A percentile compares a stretch with the other conserved stretches of the same genome.
phyloP scores from a whole-genome alignment of 2,113 vertebrate genomes.

The Morone chrysops region DNA sequence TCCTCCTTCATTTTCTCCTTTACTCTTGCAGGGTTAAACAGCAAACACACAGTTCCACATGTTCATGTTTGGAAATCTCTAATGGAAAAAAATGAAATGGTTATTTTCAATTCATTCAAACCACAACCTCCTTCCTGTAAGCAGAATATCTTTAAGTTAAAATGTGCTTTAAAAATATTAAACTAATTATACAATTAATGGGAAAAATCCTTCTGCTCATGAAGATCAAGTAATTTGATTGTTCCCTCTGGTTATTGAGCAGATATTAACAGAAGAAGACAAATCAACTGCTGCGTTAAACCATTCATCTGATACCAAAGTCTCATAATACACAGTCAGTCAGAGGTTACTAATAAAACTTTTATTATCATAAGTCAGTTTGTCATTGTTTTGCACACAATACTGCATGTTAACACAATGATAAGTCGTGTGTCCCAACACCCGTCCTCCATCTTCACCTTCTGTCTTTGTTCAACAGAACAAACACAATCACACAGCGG shows the following conservation, averaged over 20 bases:
- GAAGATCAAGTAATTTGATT: too few relatives aligned
- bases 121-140: neutral
- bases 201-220: too few relatives aligned
- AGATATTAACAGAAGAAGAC: too few relatives aligned
- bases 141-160: too few relatives aligned
- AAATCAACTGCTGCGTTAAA: too few relatives aligned
- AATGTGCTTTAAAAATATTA: too few relatives aligned
- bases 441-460: conserved; percentile 19
- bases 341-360: conserved; percentile 42
- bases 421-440: conserved; percentile 47
- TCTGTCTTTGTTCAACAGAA: neutral
- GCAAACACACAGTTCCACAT: neutral
- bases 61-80: too few relatives aligned
- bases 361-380: conserved; percentile 65
- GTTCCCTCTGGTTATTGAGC: too few relatives aligned
- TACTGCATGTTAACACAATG: conserved; percentile 66
- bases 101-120: too few relatives aligned
- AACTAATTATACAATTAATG: too few relatives aligned
- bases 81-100: too few relatives aligned
- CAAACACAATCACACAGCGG: neutral
- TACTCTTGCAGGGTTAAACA: neutral
- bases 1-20: conserved; percentile 11
- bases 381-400: conserved; percentile 69
- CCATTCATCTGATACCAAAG: too few relatives aligned
- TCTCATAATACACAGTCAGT: neutral